These are phyloP conservation scores for Erpornis zantholeuca DNA, from an alignment of 2,113 vertebrate genomes.

Conservation along the genomic window DNA sequence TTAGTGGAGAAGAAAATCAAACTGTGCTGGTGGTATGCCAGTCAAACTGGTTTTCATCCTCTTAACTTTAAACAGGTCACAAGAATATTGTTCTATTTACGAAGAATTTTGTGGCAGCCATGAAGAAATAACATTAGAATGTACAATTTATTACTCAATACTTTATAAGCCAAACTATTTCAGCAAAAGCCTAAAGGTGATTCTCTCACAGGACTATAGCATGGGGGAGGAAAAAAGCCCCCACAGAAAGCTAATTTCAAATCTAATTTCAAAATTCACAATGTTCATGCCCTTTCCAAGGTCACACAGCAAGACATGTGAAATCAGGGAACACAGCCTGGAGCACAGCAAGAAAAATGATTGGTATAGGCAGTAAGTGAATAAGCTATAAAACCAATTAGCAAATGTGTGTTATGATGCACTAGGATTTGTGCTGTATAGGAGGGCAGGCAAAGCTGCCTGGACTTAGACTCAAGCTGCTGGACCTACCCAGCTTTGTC, in stretches of 20 bases:
- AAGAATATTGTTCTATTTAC: not conserved
- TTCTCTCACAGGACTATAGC: not conserved
- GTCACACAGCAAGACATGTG: not conserved
- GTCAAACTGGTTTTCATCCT: not conserved
- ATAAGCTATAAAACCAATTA: conserved; percentile 12
- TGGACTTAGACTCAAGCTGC: not conserved
- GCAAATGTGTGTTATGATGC: not conserved
- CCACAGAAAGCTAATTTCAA: conserved; percentile 24
- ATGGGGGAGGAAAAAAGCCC: not conserved
- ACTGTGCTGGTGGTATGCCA: not conserved
- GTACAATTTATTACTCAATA: not conserved
- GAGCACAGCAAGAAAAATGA: conserved; percentile 32
- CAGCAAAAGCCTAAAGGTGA: conserved; percentile 33
- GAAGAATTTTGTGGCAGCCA: not conserved
- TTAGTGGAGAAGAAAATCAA: not conserved
- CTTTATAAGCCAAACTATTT: not conserved
- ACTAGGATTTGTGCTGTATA: not conserved
- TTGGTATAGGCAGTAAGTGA: not conserved
- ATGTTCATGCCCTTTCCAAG: conserved; percentile 10
- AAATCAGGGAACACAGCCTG: conserved; percentile 28
- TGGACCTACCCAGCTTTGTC: not conserved
- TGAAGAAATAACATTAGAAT: not conserved
- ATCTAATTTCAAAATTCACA: conserved; percentile 47
- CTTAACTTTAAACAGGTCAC: not conserved
- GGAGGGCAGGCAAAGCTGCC: not conserved